Percentiles rank a stretch among this genome's conserved stretches.
Evolutionary conservation across 2,888 invertebrate species (phyloP).

Genomic region (Tipula unca): DNA sequence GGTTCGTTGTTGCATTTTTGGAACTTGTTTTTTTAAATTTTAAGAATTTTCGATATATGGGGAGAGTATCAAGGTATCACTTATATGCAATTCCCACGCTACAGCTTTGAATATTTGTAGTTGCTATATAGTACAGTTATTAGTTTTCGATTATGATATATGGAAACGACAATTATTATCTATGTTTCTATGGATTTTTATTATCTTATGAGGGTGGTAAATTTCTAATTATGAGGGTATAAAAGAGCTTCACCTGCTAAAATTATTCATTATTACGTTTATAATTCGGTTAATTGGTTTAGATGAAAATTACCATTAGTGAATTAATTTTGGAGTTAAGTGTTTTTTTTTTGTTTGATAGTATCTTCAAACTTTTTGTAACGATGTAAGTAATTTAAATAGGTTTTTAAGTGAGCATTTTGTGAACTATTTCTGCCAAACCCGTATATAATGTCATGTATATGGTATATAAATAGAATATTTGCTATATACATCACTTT

Average conservation of each 20-base stretch:
- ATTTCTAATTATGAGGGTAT: conserved; percentile 28
- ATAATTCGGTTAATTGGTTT: background rate
- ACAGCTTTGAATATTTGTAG: background rate
- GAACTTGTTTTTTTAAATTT: background rate
- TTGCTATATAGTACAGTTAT: background rate
- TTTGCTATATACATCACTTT: background rate
- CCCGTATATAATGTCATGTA: background rate
- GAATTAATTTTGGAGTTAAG: background rate
- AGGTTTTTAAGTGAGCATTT: background rate
- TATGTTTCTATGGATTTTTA: conserved; percentile 22
- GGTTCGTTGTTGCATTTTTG: background rate
- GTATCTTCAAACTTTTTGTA: background rate
- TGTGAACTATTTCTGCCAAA: background rate
- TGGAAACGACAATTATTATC: conserved; percentile 22
- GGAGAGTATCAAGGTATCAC: background rate
- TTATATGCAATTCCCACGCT: background rate
- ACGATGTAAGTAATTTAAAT: background rate
- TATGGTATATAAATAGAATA: background rate
- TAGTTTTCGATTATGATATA: background rate
- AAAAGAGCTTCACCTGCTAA: conserved; percentile 27
- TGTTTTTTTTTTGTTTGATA: background rate
- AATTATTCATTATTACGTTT: conserved; percentile 23
- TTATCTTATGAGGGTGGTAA: conserved; percentile 24
- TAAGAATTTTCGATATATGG: background rate
- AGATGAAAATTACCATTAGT: background rate